A percentile compares a stretch with the other conserved stretches of the same genome.
phyloP scores from a whole-genome alignment of 37 sponge, comb jelly and placozoan species.

The Oopsacas minuta region DNA sequence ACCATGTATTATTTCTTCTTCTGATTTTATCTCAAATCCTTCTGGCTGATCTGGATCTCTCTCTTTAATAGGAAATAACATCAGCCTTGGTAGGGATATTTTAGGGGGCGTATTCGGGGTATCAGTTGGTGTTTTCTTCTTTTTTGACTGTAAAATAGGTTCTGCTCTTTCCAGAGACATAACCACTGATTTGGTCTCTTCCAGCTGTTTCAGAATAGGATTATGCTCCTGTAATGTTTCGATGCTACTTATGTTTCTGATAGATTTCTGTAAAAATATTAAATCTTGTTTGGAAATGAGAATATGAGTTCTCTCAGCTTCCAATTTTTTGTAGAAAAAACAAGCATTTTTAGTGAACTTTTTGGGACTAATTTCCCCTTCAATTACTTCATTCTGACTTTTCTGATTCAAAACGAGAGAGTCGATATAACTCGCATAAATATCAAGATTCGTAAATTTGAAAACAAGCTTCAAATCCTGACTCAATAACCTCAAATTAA shows the following conservation, averaged over 20 bases:
- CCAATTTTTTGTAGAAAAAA: conserved; percentile 1
- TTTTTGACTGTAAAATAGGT: neutral
- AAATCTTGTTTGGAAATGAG: neutral
- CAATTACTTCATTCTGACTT: neutral
- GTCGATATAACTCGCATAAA: neutral
- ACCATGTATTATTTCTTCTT: neutral
- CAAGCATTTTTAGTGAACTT: neutral
- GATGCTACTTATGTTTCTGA: neutral
- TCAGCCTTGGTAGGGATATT: neutral
- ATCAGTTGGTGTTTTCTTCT: neutral
- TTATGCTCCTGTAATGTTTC: neutral
- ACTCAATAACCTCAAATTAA: neutral
- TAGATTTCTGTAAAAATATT: neutral
- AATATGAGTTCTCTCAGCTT: neutral
- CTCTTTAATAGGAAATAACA: neutral
- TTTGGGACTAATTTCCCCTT: neutral
- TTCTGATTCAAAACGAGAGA: neutral
- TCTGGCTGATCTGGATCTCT: neutral
- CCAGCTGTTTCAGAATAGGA: neutral
- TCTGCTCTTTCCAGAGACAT: neutral
- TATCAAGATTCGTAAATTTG: neutral
- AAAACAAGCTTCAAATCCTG: neutral
- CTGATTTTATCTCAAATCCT: neutral
- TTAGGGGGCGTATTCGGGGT: neutral
- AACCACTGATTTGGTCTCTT: neutral